Conservation (phyloP, 2,888 invertebrate species). For the Spilarctia lutea region DNA sequence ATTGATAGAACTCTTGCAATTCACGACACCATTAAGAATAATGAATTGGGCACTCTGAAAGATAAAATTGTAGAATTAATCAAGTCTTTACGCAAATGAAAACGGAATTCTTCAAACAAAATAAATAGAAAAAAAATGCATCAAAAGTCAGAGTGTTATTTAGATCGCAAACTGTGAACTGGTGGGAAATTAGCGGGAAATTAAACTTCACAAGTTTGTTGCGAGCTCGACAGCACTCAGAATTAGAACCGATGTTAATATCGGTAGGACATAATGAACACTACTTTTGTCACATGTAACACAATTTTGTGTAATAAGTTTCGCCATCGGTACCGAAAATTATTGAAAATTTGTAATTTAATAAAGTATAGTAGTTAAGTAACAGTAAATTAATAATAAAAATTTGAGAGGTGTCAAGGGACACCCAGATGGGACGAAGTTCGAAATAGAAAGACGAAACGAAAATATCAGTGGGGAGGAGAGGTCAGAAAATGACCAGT, state of each 20-base stretch:
- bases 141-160: slow-evolving; percentile 37
- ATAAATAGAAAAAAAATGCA: slow-evolving; percentile 49
- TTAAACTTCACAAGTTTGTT: slow-evolving; percentile 63
- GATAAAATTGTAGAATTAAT: slow-evolving; percentile 39
- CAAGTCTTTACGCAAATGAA: slow-evolving; percentile 22
- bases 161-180: slow-evolving; percentile 52
- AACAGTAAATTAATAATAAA: too few relatives aligned
- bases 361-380: too few relatives aligned
- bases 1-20: slow-evolving; percentile 56
- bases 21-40: slow-evolving; percentile 51
- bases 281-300: not conserved
- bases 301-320: too few relatives aligned
- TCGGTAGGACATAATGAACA: not conserved
- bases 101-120: slow-evolving; percentile 8
- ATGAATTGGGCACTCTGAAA: slow-evolving; percentile 50
- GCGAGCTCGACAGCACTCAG: slow-evolving; percentile 30
- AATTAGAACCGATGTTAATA: not conserved
- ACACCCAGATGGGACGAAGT: too few relatives aligned
- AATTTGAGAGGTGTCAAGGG: too few relatives aligned
- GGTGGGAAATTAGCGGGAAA: slow-evolving; percentile 71
- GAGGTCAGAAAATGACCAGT: too few relatives aligned
- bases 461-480: too few relatives aligned
- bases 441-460: too few relatives aligned
- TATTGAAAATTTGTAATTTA: too few relatives aligned
- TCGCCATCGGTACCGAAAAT: too few relatives aligned